Evolutionary conservation across 2,797 vertebrate genomes (phyloP), one percentile per base, ranked within the genome.

Genomic region (Scolopax bukidnonensis): DNA sequence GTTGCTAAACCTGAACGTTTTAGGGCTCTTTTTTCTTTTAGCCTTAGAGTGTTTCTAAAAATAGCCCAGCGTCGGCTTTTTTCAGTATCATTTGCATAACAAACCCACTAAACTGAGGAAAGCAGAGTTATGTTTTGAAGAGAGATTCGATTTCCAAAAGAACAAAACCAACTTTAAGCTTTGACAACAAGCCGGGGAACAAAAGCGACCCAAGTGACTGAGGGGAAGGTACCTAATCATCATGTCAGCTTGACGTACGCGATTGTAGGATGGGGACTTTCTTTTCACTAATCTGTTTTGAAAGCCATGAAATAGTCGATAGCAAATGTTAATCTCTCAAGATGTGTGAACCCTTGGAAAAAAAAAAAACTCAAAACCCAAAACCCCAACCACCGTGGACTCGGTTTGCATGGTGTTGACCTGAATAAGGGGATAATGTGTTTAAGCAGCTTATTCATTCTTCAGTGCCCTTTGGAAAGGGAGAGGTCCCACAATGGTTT

Each of bases 391-490:
- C 30, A 71, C 51, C 16, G 3, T 0, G 2, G 83, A 57, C 88
- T 76, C 6, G 11, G 84, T 93, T 95, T 95, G 93, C 94, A 91
- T 86, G 95, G 85, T 95, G 83, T 89, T 97, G 95, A 95, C 95
- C 94, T 95, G 94, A 96, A 97, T 97, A 97, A 97, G 78, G 27
- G 83, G 91, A 96, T 95, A 96, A 97, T 97, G 87, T 77, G 94
- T 71, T 95, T 93, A 93, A 96, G 93, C 89, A 63, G 96, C 95
- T 96, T 96, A 96, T 97, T 96, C 89, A 90, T 96, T 97, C 90
- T 94, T 94, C 95, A 78, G 57, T 13, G 69, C 80, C 86, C 81
- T 91, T 94, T 94, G 85, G 94, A 86, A 90, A 94, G 89, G 80
- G 92, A 94, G 63, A 24, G 0, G 70, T 64, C 67, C 63, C 85